phyloP scores from a whole-genome alignment of 2,888 invertebrate species.

The Synergus umbraculus region DNA sequence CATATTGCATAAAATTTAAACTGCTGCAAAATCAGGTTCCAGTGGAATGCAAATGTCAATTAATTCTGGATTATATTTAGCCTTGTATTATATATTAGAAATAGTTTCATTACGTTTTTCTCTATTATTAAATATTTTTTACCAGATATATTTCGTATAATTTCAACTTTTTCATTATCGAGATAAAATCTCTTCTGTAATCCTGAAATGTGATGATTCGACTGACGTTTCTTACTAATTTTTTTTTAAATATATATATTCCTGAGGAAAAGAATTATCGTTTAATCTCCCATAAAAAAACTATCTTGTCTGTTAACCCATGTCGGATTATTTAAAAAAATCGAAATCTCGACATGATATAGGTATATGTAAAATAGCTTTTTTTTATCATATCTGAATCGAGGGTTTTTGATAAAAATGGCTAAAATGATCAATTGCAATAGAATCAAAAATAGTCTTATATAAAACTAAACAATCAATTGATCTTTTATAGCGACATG shows the following conservation, averaged over 20 bases:
- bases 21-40: conserved; percentile 1
- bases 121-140: too few relatives aligned
- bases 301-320: background rate
- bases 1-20: conserved; percentile 27
- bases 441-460: background rate
- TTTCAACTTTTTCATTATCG: too few relatives aligned
- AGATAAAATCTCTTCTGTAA: too few relatives aligned
- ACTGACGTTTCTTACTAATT: too few relatives aligned
- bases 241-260: background rate
- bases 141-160: too few relatives aligned
- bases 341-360: background rate
- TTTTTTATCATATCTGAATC: background rate
- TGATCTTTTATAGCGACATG: background rate
- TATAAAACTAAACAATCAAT: conserved; percentile 1
- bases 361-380: background rate
- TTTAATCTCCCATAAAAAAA: background rate
- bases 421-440: too few relatives aligned
- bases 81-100: background rate
- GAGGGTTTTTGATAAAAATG: background rate
- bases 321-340: background rate
- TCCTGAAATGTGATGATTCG: too few relatives aligned
- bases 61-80: conserved; percentile 16
- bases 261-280: background rate
- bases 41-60: conserved; percentile 11
- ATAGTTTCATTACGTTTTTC: background rate